phyloP scores from a whole-genome alignment of 2,113 vertebrate species.

The Microtus montanus region DNA sequence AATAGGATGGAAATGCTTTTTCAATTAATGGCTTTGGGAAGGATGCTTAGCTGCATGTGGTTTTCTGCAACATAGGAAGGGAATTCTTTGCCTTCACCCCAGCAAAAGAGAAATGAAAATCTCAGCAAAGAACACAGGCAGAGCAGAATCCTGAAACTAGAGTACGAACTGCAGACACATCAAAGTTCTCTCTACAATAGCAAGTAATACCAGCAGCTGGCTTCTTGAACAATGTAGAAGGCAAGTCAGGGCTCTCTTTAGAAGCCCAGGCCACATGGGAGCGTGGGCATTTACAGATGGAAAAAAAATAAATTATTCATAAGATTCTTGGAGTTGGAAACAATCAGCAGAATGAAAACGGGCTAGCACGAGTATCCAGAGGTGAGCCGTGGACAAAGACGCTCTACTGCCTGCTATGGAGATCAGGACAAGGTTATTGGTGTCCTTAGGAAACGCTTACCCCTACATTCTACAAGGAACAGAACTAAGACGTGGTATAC shows the following conservation, averaged over 20 bases:
- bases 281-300: conserved; percentile 1
- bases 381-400: not conserved
- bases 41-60: not conserved
- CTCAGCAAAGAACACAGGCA: not conserved
- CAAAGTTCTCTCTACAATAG: not conserved
- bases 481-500: not conserved
- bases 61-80: not conserved
- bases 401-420: not conserved
- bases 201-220: not conserved
- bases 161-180: not conserved
- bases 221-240: conserved; percentile 1
- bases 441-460: not conserved
- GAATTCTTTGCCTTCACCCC: not conserved
- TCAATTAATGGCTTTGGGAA: not conserved
- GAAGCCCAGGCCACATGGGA: conserved; percentile 1
- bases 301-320: conserved; percentile 27
- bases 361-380: not conserved
- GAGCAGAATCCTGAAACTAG: not conserved
- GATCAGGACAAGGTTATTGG: not conserved
- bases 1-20: not conserved
- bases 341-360: not conserved
- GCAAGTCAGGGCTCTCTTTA: not conserved
- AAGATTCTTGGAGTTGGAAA: not conserved
- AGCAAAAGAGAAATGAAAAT: not conserved
- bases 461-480: not conserved